Percentiles rank a stretch among this genome's conserved stretches.
Evolutionary conservation across 2,797 vertebrate genomes (phyloP).

Genomic region (Crocodylus rhombifer): DNA sequence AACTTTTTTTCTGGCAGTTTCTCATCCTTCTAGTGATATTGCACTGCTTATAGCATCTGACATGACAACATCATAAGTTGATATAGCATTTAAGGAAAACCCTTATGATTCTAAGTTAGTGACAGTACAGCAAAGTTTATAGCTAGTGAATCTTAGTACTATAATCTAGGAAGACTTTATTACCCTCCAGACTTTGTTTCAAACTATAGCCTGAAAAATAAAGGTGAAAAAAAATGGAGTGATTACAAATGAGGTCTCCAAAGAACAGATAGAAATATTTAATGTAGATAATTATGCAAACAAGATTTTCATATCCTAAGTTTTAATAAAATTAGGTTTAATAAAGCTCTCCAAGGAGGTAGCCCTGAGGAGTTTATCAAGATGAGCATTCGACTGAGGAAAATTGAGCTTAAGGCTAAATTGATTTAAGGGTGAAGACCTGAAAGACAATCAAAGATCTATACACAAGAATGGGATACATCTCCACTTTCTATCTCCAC

Average conservation of each 20-base stretch:
- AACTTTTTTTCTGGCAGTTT: not conserved
- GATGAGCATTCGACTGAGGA: slow-evolving; percentile 61
- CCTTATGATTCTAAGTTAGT: not conserved
- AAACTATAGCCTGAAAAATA: not conserved
- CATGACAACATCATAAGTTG: not conserved
- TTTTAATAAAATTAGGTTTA: slow-evolving; percentile 81
- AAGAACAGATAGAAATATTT: slow-evolving; percentile 77
- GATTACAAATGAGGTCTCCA: slow-evolving; percentile 68
- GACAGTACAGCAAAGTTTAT: not conserved
- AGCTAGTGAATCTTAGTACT: not conserved
- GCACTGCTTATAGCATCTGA: not conserved
- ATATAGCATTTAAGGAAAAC: not conserved
- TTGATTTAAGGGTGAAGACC: slow-evolving; percentile 65
- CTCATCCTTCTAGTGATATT: not conserved
- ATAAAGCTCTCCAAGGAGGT: slow-evolving; percentile 61
- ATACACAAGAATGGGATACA: not conserved
- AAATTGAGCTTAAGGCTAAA: slow-evolving; percentile 63
- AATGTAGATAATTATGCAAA: slow-evolving; percentile 80
- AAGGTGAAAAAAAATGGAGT: not conserved
- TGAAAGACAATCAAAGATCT: slow-evolving; percentile 17
- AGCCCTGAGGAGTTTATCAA: slow-evolving; percentile 75
- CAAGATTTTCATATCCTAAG: slow-evolving; percentile 73
- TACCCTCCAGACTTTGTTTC: not conserved
- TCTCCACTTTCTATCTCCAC: not conserved
- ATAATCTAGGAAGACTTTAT: not conserved